Percentiles rank a stretch among this genome's conserved stretches.
Evolutionary conservation across 2,888 invertebrate species (phyloP).

Genomic region (Sinotaia quadrata): DNA sequence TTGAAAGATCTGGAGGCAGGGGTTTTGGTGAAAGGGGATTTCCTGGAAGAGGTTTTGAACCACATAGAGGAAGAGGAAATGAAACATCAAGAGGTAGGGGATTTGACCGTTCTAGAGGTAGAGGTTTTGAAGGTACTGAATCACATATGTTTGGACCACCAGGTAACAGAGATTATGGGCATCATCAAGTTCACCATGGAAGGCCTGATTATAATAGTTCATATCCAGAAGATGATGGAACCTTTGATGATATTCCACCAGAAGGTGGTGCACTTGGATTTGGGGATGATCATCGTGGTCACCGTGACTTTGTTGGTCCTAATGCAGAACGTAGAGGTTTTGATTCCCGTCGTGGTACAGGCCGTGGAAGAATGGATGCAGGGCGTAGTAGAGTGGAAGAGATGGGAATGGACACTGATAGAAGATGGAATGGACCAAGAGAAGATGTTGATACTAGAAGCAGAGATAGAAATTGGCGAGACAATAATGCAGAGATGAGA

Average conservation of each 20-base stretch:
- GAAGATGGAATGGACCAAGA: neutral
- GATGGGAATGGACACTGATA: slow-evolving; percentile 15
- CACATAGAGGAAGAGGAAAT: slow-evolving; percentile 6
- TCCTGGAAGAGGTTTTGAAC: slow-evolving; percentile 4
- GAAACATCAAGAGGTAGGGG: slow-evolving; percentile 19
- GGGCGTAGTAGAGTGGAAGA: slow-evolving; percentile 1
- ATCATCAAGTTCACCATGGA: neutral
- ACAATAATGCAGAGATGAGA: slow-evolving; percentile 14
- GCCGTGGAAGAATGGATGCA: slow-evolving; percentile 13
- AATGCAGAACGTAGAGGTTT: slow-evolving; percentile 12
- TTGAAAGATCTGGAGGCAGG: neutral
- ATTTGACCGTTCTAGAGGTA: slow-evolving; percentile 26
- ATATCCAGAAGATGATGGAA: slow-evolving; percentile 12
- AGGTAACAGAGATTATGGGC: slow-evolving; percentile 13
- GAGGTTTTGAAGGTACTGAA: slow-evolving; percentile 20
- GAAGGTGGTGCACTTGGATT: slow-evolving; percentile 3
- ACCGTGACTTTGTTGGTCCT: neutral
- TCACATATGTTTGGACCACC: slow-evolving; percentile 15
- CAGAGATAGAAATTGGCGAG: slow-evolving; percentile 15
- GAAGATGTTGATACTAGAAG: slow-evolving; percentile 22
- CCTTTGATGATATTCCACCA: slow-evolving; percentile 16
- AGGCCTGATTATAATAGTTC: neutral
- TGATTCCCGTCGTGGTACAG: slow-evolving; percentile 14
- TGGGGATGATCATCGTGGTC: slow-evolving; percentile 5
- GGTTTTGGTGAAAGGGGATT: slow-evolving; percentile 2